A percentile compares a stretch with the other conserved stretches of the same genome.
Conservation (phyloP, 1,140 invertebrate genomes). For the Globodera rostochiensis region DNA sequence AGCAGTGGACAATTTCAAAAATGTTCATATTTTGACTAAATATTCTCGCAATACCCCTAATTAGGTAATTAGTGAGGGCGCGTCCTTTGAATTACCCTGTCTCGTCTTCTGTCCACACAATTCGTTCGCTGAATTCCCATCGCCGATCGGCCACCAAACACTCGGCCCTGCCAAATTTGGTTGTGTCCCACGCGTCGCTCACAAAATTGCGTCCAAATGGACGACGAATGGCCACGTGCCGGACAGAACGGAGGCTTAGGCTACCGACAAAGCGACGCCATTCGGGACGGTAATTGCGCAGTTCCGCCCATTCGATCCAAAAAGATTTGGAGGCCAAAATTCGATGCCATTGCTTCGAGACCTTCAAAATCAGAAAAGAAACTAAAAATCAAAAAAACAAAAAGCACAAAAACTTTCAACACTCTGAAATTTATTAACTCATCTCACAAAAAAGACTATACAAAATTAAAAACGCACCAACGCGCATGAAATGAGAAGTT, state of each 20-base stretch:
- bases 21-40: no score
- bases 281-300: neutral
- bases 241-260: neutral
- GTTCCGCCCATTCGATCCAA: neutral
- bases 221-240: neutral
- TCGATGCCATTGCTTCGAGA: neutral
- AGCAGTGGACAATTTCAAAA: no score
- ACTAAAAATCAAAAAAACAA: neutral
- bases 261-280: neutral
- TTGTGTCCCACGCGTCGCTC: neutral
- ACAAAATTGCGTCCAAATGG: slow-evolving; percentile 17
- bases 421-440: neutral
- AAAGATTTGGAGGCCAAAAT: neutral
- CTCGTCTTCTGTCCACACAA: neutral
- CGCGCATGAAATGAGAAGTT: neutral
- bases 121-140: neutral
- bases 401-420: neutral
- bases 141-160: neutral
- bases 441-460: neutral
- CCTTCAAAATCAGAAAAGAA: neutral
- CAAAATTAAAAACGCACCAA: neutral
- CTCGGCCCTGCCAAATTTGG: neutral
- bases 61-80: no score
- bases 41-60: no score
- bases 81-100: neutral